Evolutionary conservation across 2,888 invertebrate genomes (phyloP), one percentile per base, ranked within the genome.

Genomic region (Nomada flava): DNA sequence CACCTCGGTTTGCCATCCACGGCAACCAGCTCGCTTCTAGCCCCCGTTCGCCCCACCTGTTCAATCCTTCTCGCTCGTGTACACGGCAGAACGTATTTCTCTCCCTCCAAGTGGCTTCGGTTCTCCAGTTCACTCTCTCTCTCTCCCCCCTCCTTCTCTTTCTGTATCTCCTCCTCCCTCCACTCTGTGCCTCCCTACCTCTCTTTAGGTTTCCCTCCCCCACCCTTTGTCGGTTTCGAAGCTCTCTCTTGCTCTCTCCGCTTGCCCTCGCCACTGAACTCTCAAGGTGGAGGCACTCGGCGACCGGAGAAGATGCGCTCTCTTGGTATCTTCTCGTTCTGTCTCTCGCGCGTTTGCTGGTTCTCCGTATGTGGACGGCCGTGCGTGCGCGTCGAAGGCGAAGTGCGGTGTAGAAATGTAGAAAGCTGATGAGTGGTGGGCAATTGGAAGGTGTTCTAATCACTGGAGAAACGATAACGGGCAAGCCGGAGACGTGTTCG

Each of bases 211-310:
- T 52, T 26, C 26, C 47, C 42, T 71, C 76, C 1, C 63, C 4
- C 50, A 15, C 47, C 29, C 57, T 26, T 50, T 13, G 13, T 20
- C 36, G 52, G 29, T 47, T 68, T 53, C 59, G 5, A 52, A 52
- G 52, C 52, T 52, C 73, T 68, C 44, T 65, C 74, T 52, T 55
- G 50, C 60, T 62, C 72, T 68, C 75, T 53, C 69, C 55, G 75
- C 47, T 57, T 76, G 82, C 77, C 76, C 80, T 75, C 81, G 60
- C 55, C 63, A 29, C 77, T 79, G 84, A 79, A 76, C 85, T 85
- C 82, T 85, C 85, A 85, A 85, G 85, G 85, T 85, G 85, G 85
- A 82, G 82, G 84, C 85, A 82, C 82, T 85, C 82, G 79, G 71
- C 78, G 85, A 82, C 82, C 82, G 76, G 74, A 71, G 83, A 75